Evolutionary conservation across 2,888 invertebrate genomes (phyloP), one percentile per base, ranked within the genome.

Genomic region (Prostheceraeus crozeri): DNA sequence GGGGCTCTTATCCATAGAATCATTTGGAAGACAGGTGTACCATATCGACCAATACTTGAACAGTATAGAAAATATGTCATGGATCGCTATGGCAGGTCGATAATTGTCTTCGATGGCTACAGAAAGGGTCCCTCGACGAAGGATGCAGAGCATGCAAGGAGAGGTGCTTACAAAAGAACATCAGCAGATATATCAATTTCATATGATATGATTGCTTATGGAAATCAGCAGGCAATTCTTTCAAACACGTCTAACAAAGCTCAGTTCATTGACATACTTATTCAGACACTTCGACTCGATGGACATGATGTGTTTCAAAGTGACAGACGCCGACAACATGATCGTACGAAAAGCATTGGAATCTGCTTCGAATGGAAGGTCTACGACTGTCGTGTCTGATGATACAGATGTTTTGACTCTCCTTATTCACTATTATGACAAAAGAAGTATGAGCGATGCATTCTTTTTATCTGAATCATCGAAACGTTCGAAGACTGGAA

Each of bases 111-210:
- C 19, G 14, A 40, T n/a, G 40, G 40, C 6, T 40, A 8, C 19
- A 14, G 40, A 16, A 16, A 40, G 16, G 40, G 14, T 40, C 40
- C 40, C 19, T 40, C 40, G 23, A 40, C 40, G 23, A 40, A 40
- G 40, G 40, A 40, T n/a, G 6, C 14, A 16, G 40, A n/a, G 40
- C 40, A 40, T n/a, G 14, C n/a, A 23, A 40, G 40, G 40, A 16
- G 40, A 40, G 40, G 16, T 16, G 40, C 19, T n/a, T n/a, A n/a
- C n/a, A n/a, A n/a, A 23, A 40, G 23, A 40, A 40, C 40, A 23
- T 40, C 40, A 16, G 40, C 40, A 40, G 23, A 40, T 23, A 40
- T 40, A 40, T 16, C 40, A 4, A 40, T 40, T 40, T 40, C n/a
- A 40, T 23, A 6, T 14, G 40, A 23, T 4, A 40, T 40, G 40